Base-by-base conservation (phyloP, 2,797 vertebrate species). In the Microtus agrestis region DNA sequence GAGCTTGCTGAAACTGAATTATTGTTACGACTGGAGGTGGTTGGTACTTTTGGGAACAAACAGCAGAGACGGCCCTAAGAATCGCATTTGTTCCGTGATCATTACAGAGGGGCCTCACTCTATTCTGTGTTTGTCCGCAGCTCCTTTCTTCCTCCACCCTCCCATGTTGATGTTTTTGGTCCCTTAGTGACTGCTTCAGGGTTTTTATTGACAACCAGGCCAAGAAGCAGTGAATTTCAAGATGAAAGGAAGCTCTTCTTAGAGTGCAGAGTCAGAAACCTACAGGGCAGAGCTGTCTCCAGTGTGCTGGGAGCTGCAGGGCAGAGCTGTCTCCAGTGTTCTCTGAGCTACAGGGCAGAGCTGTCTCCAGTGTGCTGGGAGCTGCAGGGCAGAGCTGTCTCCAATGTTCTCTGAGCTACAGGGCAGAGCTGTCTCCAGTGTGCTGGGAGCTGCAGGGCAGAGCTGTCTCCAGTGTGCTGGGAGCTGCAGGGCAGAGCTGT, bases 51-150 rank as follows among this genome's bases (percentile, higher is more conserved):
- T 87, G 89, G 74, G 80, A 94, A 74, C 31, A 88, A 2, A 40
- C 77, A 67, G 9, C 21, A n/a, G 65, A 46, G 25, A 6, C 40
- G 14, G 43, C 61, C 23, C 56, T 87, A 43, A 69, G 82, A 81
- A 71, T 94, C 65, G n/a, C 15, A 87, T 88, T 84, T 51, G 12
- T 19, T 81, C 87, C 37, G 51, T 76, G 61, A 81, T 89, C 48
- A 19, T 71, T 54, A 77, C 27, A 77, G 2, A 6, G 80, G 73
- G 73, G 82, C 27, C 27, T 10, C 74, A n/a, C 59, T 14, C 90
- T 86, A 17, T 14, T 9, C 46, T 71, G 4, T 69, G 3, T 76
- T 43, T 76, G 0, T 76, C n/a, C 91, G 19, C 37, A 88, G 82
- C 27, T 43, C 15, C 17, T 85, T 86, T 40, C n/a, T 40, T 82